Evolutionary conservation across 2,888 invertebrate genomes (phyloP).

Genomic region (Agrenia bidenticulata): DNA sequence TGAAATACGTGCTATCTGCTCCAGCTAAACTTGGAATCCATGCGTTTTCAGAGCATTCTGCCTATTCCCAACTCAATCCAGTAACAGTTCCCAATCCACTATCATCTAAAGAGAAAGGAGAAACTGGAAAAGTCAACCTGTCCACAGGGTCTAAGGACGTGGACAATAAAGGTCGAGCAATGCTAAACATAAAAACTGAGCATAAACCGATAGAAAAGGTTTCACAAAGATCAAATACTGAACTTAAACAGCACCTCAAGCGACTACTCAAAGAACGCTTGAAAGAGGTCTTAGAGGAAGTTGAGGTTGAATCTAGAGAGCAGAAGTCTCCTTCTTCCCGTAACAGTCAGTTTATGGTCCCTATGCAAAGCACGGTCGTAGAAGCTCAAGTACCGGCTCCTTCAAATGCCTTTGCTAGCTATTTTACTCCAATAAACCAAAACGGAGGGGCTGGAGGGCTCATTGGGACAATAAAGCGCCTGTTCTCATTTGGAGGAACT

Average conservation of each 20-base stretch:
- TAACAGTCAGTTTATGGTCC: background rate
- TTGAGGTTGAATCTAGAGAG: slow-evolving; percentile 11
- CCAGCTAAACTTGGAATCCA: slow-evolving; percentile 21
- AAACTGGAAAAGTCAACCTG: background rate
- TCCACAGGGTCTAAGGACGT: background rate
- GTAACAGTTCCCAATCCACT: slow-evolving; percentile 24
- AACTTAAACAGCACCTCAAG: slow-evolving; percentile 31
- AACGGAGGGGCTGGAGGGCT: slow-evolving; percentile 21
- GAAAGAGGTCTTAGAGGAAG: slow-evolving; percentile 22
- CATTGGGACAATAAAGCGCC: slow-evolving; percentile 35
- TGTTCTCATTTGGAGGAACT: slow-evolving; percentile 39
- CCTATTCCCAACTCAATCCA: slow-evolving; percentile 41
- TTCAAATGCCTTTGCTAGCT: background rate
- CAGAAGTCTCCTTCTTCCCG: background rate
- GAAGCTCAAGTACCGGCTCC: too few relatives aligned
- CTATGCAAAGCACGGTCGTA: background rate
- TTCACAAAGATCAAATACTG: slow-evolving; percentile 1
- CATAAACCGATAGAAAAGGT: too few relatives aligned
- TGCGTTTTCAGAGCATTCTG: slow-evolving; percentile 17
- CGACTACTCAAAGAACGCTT: slow-evolving; percentile 39
- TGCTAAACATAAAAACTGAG: too few relatives aligned
- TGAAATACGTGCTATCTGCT: slow-evolving; percentile 29
- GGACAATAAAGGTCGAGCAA: too few relatives aligned
- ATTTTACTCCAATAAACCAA: background rate
- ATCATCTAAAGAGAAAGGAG: background rate